A percentile compares a stretch with the other conserved stretches of the same genome.
These are phyloP conservation scores for Phoxinus phoxinus DNA, from an alignment of 2,113 vertebrate species.

Conservation along the genomic window DNA sequence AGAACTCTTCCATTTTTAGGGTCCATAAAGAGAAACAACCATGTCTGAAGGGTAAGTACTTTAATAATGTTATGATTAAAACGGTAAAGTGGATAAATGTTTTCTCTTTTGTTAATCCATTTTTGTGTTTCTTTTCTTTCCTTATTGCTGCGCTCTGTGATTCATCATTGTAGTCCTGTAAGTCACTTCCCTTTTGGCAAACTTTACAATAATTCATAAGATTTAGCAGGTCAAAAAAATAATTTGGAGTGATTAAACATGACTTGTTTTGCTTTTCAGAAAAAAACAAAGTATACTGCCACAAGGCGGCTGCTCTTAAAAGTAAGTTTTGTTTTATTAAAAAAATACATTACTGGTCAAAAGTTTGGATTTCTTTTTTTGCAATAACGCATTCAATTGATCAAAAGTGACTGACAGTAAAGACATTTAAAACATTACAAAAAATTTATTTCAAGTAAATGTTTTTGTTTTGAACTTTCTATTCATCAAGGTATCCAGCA, in stretches of 20 bases:
- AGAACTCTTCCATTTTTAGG: slow-evolving; percentile 54
- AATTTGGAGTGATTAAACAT: not conserved
- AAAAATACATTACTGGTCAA: not conserved
- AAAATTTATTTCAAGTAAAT: not conserved
- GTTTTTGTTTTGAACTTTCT: too few species aligned
- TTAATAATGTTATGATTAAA: not conserved
- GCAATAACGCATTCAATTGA: not conserved
- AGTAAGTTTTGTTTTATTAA: slow-evolving; percentile 52
- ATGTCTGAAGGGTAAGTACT: slow-evolving; percentile 79
- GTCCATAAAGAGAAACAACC: slow-evolving; percentile 40
- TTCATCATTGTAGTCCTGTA: slow-evolving; percentile 54
- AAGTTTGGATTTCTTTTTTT: not conserved
- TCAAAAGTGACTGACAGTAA: not conserved
- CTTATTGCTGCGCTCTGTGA: not conserved
- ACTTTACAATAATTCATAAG: not conserved
- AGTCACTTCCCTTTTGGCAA: slow-evolving; percentile 4
- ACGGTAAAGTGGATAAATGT: not conserved
- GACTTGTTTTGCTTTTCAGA: slow-evolving; percentile 56
- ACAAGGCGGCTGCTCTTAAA: slow-evolving; percentile 73
- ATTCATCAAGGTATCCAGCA: too few species aligned
- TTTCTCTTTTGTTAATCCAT: slow-evolving; percentile 21
- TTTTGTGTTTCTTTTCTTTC: slow-evolving; percentile 1
- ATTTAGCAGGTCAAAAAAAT: not conserved
- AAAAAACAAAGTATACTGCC: slow-evolving; percentile 72
- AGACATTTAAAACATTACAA: not conserved